Base-by-base conservation (phyloP, 1,140 invertebrate species). In the Doryteuthis pealeii region DNA sequence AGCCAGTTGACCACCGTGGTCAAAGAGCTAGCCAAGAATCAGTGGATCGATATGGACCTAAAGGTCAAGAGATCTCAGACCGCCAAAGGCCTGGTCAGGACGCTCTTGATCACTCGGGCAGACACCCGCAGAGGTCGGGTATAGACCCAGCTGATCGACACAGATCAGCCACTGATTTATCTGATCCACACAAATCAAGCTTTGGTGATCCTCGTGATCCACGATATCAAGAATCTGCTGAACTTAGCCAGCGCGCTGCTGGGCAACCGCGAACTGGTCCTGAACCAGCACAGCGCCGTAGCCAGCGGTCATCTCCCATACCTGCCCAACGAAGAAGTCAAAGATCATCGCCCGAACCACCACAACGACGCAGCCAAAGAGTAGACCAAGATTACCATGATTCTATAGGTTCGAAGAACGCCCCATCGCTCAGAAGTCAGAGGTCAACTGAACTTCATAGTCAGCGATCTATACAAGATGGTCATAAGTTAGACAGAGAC, bases 21-120 rank as follows among this genome's bases (percentile, higher is more conserved):
- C 54, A 62, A 62, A 62, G 54, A 62, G 26, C 26, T 62, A 62
- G 54, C 26, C 54, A 62, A 62, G 54, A 62, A n/a, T 62, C 54
- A 62, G 2, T 62, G 26, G 54, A 62, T 1, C 18, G 54, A 28
- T 62, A 62, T 62, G 54, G 54, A 62, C 54, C 54, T 62, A 62
- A 62, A 62, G 18, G 54, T 62, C 54, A 62, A 62, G 54, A 62
- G 2, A 62, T 62, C 18, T 62, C 26, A 62, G 54, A 62, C 54
- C 18, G 54, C 18, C 54, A 62, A 28, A 62, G 54, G 26, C 35
- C 35, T 40, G 35, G 35, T 40, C 26, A n/a, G 18, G 54, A 62
- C 18, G 0, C 54, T 62, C 26, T 62, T n/a, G 54, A 62, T 62
- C 54, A 62, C 26, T n/a, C 54, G 18, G 54, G 54, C 26, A 62